phyloP scores from a whole-genome alignment of 2,797 vertebrate species.

The Hydrocynus forskahlii region DNA sequence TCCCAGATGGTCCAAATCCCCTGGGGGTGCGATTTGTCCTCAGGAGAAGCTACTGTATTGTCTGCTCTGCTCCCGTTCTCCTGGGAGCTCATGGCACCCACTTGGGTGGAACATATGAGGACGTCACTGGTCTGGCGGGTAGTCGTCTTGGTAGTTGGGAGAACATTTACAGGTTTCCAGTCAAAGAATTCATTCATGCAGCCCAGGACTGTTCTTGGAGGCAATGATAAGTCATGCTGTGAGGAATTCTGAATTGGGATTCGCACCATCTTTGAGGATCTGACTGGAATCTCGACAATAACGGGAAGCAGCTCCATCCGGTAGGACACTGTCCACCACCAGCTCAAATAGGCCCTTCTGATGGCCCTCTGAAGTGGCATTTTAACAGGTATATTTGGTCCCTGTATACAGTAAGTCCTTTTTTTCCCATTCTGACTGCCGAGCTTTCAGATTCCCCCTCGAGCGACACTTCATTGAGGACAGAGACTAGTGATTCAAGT shows the following conservation, averaged over 20 bases:
- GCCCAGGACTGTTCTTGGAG: conserved; percentile 18
- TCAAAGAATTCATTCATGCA: conserved; percentile 26
- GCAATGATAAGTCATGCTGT: conserved; percentile 31
- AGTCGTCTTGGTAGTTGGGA: no score
- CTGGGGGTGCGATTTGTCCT: background rate
- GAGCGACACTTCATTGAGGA: no score
- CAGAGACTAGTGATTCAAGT: no score
- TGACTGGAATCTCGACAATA: conserved; percentile 30
- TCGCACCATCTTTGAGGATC: conserved; percentile 29
- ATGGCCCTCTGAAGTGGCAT: background rate
- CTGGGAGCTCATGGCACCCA: no score
- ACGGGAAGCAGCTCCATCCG: conserved; percentile 29
- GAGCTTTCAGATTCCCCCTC: no score
- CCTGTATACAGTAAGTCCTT: no score
- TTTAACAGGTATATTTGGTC: no score
- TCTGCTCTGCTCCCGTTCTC: no score
- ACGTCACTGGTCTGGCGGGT: no score
- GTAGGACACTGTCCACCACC: background rate
- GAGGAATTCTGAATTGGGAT: conserved; percentile 45
- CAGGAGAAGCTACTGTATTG: no score
- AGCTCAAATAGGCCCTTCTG: background rate
- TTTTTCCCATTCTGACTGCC: no score
- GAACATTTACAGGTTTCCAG: conserved; percentile 11
- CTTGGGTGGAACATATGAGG: no score
- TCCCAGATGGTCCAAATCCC: background rate